A percentile compares a stretch with the other conserved stretches of the same genome.
These are phyloP conservation scores for Pseudorectes ferrugineus DNA, from an alignment of 2,113 vertebrate genomes.

Conservation along the genomic window DNA sequence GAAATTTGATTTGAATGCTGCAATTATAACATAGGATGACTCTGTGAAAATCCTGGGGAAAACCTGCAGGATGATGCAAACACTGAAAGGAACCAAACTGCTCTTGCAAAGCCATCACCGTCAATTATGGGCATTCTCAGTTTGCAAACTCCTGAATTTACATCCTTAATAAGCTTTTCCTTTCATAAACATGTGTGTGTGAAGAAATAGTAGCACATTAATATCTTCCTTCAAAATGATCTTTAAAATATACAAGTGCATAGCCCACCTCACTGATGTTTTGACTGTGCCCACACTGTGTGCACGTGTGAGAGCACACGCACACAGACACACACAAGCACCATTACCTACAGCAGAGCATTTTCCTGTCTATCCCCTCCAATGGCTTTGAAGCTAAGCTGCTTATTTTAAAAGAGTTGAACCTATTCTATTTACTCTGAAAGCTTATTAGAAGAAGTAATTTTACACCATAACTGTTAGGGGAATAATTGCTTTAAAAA, in stretches of 20 bases:
- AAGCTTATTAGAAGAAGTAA: background rate
- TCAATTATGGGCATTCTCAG: background rate
- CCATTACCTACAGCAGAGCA: background rate
- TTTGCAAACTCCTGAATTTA: background rate
- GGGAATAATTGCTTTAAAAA: background rate
- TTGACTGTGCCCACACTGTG: fast-evolving
- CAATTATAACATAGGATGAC: background rate
- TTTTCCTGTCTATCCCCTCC: background rate
- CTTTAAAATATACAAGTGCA: background rate
- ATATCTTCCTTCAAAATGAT: background rate
- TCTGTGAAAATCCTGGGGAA: background rate
- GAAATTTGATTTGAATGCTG: background rate
- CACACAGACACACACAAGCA: background rate
- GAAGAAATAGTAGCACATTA: background rate
- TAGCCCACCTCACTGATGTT: background rate
- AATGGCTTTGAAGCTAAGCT: background rate
- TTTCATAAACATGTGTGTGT: background rate
- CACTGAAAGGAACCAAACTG: background rate
- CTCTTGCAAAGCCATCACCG: background rate
- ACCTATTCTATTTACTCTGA: background rate
- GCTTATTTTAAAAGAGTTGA: constrained; percentile 4
- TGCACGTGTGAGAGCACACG: fast-evolving
- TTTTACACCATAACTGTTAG: background rate
- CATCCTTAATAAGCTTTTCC: background rate
- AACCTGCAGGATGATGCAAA: background rate